These are phyloP conservation scores for Pycnonotus jocosus DNA, from an alignment of 2,113 vertebrate genomes.

Conservation along the genomic window DNA sequence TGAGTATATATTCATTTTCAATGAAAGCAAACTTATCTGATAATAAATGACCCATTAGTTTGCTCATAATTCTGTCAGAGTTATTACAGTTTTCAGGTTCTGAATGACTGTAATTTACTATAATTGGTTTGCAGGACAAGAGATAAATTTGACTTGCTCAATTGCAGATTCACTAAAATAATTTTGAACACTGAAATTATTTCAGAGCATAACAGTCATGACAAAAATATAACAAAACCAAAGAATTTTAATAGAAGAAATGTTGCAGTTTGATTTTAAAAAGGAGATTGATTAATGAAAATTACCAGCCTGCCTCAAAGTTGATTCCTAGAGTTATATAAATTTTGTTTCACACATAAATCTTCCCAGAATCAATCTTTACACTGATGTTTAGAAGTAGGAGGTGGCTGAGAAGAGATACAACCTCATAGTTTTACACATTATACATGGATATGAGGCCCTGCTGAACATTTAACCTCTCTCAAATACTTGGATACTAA, in stretches of 20 bases:
- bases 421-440: neutral
- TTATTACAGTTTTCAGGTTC: slow-evolving; percentile 48
- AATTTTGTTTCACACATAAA: neutral
- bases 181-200: neutral
- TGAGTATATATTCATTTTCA: neutral
- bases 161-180: slow-evolving; percentile 40
- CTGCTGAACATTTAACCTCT: neutral
- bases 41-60: slow-evolving; percentile 58
- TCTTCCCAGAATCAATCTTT: neutral
- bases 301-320: neutral
- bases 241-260: neutral
- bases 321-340: neutral
- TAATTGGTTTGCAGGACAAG: slow-evolving; percentile 56
- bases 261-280: neutral
- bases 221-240: slow-evolving; percentile 7
- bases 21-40: slow-evolving; percentile 44
- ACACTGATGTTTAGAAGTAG: neutral
- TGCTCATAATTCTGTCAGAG: slow-evolving; percentile 41
- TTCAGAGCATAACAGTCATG: neutral
- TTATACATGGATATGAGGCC: fast-evolving
- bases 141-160: slow-evolving; percentile 54
- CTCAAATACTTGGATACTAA: neutral
- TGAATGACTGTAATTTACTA: slow-evolving; percentile 57
- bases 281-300: neutral
- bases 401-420: neutral